phyloP scores from a whole-genome alignment of 2,888 invertebrate species.

The Ectobius pallidus region DNA sequence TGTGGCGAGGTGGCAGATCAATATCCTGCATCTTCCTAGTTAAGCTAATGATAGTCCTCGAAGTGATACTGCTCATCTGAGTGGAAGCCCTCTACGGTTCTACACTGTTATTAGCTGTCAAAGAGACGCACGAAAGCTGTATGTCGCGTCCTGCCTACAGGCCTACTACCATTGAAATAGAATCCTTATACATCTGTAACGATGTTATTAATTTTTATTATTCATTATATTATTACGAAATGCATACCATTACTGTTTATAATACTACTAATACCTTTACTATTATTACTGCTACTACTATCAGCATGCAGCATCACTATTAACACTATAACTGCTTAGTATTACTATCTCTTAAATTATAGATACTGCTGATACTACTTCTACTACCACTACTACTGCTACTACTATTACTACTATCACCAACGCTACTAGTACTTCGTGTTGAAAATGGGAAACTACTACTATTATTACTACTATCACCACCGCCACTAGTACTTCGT shows the following conservation, averaged over 20 bases:
- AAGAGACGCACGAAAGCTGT: background rate
- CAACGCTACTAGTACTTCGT: background rate
- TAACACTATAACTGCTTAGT: background rate
- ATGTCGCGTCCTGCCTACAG: no score
- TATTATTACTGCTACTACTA: background rate
- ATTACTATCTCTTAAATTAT: background rate
- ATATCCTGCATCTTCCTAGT: background rate
- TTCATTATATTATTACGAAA: no score
- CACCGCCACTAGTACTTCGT: background rate
- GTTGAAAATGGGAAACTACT: background rate
- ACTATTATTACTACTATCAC: background rate
- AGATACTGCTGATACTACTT: background rate
- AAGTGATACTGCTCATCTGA: background rate
- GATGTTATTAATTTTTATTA: no score
- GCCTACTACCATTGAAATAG: no score
- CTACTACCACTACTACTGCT: background rate
- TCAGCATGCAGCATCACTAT: background rate
- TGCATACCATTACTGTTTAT: no score
- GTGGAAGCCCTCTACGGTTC: background rate
- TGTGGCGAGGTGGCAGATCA: background rate
- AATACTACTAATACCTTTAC: background rate
- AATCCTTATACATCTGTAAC: no score
- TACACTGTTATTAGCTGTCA: background rate
- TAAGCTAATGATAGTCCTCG: background rate
- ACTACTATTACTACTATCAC: background rate